Base-by-base conservation (phyloP, 2,113 vertebrate genomes). In the Taurulus bubalis region DNA sequence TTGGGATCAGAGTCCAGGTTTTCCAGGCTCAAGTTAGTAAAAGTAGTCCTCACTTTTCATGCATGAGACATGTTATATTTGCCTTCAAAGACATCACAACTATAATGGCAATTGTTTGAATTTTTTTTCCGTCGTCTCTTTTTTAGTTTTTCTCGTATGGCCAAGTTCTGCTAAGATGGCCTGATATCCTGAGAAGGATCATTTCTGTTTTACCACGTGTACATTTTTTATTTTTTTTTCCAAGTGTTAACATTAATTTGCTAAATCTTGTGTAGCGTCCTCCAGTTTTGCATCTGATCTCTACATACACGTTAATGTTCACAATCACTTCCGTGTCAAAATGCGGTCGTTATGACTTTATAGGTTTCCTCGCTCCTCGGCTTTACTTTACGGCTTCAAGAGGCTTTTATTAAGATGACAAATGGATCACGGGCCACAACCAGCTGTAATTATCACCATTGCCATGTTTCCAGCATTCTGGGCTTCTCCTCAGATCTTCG, bases 391-490 rank as follows among this genome's bases (percentile, higher is more conserved):
- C 42, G 72, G 53, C 72, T 73, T 79, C 34, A 20, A 51, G 77
- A 84, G 42, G 80, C 67, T 74, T 91, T 91, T 89, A 87, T 82
- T 78, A 71, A 86, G 83, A 90, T 82, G 81, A 89, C 77, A 26
- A 91, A 86, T 80, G 75, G 79, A 79, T 82, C 63, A 6, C 1
- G 15, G 15, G 56, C 67, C 59, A 47, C 76, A 75, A 71, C 80
- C 80, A 71, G 83, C 85, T 73, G 88, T 79, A 89, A 86, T 91
- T 92, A 92, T 90, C 90, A 64, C 87, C 80, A 80, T 79, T 66
- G 9, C 78, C 10, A 18, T 90, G 90, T 92, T 90, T 86, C 85
- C 83, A 86, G 67, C 70, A 66, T 71, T 68, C 77, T 53, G 53
- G 68, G 47, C 80, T 66, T 66, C 79, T 73, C 66, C 71, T 79